Percentiles rank a stretch among this genome's conserved stretches.
These are phyloP conservation scores for Corythaixoides concolor DNA, from an alignment of 2,113 vertebrate genomes.

Conservation along the genomic window DNA sequence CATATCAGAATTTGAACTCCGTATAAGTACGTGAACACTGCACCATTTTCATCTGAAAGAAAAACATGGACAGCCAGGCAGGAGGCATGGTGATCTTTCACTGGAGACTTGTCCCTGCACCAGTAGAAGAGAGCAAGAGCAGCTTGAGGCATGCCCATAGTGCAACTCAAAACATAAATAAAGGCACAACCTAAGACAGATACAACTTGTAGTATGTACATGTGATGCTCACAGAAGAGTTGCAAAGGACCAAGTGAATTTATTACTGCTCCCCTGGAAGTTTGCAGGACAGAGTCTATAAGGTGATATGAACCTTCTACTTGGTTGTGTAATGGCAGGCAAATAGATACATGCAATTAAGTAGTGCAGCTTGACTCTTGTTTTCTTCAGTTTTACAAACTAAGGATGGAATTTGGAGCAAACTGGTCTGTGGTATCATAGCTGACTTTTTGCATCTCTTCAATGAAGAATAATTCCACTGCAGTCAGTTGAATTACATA, in stretches of 20 bases:
- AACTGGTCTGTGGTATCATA: neutral
- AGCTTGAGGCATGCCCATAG: neutral
- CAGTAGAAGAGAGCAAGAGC: neutral
- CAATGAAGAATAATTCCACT: neutral
- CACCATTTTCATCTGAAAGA: neutral
- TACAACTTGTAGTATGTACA: neutral
- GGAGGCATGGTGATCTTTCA: neutral
- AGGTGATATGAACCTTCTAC: neutral
- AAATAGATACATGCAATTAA: neutral
- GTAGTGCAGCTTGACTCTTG: neutral
- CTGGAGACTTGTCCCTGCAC: neutral
- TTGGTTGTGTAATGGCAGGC: neutral
- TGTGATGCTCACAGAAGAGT: neutral
- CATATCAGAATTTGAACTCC: neutral
- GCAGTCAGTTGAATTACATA: neutral
- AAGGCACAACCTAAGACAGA: neutral
- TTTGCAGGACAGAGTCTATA: neutral
- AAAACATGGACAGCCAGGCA: neutral
- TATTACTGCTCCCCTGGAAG: neutral
- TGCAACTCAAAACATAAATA: neutral
- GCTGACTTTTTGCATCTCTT: neutral
- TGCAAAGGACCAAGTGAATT: neutral
- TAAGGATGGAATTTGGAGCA: neutral
- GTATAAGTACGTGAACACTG: neutral
- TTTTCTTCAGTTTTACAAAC: neutral